Conservation (phyloP, 2,888 invertebrate species). For the Catocala sponsa region DNA sequence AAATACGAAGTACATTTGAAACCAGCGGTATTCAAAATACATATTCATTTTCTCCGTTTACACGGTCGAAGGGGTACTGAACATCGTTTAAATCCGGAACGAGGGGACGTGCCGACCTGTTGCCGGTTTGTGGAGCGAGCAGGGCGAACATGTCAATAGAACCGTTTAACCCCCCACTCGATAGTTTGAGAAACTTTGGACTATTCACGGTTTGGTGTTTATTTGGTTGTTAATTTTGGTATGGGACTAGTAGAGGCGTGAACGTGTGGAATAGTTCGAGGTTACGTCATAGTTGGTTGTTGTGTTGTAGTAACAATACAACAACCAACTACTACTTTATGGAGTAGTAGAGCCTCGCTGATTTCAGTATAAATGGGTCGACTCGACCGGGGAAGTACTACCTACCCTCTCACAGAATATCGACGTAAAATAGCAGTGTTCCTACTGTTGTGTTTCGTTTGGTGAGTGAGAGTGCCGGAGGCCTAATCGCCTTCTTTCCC, state of each 20-base stretch:
- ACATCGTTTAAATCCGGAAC: slow-evolving; percentile 39
- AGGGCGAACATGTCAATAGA: slow-evolving; percentile 41
- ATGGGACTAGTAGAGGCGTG: background rate
- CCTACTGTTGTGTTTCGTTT: too few species aligned
- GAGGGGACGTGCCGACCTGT: slow-evolving; percentile 43
- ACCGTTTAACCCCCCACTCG: slow-evolving; percentile 33
- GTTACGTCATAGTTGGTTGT: background rate
- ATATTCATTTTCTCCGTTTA: slow-evolving; percentile 45
- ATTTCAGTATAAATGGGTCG: too few species aligned
- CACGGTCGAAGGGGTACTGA: slow-evolving; percentile 28
- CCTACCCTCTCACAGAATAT: too few species aligned
- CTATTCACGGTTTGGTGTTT: slow-evolving; percentile 23
- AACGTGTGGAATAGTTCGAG: background rate
- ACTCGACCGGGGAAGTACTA: too few species aligned
- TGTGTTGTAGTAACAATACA: too few species aligned
- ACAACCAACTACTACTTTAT: too few species aligned
- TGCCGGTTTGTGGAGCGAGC: slow-evolving; percentile 29
- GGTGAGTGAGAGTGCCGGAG: too few species aligned
- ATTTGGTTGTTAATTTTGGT: slow-evolving; percentile 25
- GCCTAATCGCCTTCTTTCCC: too few species aligned
- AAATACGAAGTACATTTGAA: slow-evolving; percentile 30
- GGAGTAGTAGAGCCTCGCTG: too few species aligned
- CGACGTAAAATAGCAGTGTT: too few species aligned
- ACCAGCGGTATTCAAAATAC: slow-evolving; percentile 43
- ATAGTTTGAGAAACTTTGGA: slow-evolving; percentile 37